A percentile compares a stretch with the other conserved stretches of the same genome.
Evolutionary conservation across 2,888 invertebrate genomes (phyloP).

Genomic region (Stenurella melanura): DNA sequence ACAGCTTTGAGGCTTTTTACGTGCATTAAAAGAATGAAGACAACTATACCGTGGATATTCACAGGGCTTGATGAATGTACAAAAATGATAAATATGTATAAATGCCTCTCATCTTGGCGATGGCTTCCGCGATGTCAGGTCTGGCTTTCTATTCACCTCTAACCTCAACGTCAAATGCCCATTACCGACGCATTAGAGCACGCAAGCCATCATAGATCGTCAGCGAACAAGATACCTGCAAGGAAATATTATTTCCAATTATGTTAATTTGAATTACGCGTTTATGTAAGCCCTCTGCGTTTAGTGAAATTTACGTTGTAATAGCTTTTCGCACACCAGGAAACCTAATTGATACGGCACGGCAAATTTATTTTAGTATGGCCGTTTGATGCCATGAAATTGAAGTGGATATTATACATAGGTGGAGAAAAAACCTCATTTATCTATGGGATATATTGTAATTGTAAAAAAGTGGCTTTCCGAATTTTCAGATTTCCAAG

Average conservation of each 20-base stretch:
- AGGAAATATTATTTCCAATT: not conserved
- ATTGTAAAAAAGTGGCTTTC: no score
- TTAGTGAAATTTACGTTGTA: not conserved
- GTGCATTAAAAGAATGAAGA: no score
- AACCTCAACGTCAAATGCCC: not conserved
- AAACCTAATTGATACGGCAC: not conserved
- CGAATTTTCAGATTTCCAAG: no score
- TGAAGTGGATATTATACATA: not conserved
- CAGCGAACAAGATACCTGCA: not conserved
- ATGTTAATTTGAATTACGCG: not conserved
- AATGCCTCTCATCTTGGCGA: not conserved
- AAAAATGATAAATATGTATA: no score
- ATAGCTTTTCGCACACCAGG: not conserved
- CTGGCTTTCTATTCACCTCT: constrained; percentile 2
- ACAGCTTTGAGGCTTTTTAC: no score
- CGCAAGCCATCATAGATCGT: not conserved
- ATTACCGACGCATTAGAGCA: not conserved
- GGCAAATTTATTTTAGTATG: not conserved
- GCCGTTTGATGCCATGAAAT: not conserved
- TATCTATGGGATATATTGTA: no score
- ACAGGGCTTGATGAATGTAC: no score
- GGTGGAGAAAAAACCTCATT: not conserved
- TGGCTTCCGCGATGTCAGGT: not conserved
- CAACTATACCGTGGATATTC: no score
- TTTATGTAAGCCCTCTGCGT: not conserved